phyloP scores from a whole-genome alignment of 1,140 invertebrate genomes.

The Conus ventricosus region DNA sequence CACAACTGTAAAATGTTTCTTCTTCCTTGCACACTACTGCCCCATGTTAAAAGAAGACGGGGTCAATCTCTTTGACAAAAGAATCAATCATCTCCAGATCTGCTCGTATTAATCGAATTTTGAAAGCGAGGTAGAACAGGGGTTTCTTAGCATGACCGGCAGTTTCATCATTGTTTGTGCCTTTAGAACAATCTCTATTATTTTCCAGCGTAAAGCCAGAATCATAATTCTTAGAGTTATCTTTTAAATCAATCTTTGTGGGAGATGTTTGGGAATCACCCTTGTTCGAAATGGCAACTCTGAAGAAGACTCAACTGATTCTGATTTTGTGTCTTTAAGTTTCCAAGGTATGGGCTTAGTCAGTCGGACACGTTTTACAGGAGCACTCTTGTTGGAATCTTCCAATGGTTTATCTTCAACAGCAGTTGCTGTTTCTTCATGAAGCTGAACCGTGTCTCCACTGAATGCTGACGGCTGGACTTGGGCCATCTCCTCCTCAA shows the following conservation, averaged over 20 bases:
- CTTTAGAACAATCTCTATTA: neutral
- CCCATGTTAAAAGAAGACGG: slow-evolving; percentile 6
- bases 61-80: neutral
- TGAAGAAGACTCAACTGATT: neutral
- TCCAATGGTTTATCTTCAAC: neutral
- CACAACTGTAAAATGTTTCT: no score
- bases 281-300: no score
- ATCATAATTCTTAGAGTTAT: neutral
- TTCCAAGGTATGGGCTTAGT: neutral
- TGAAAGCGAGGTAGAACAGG: neutral
- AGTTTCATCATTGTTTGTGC: neutral
- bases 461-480: neutral
- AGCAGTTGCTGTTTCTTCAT: neutral
- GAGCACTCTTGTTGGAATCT: neutral
- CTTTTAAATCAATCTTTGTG: neutral
- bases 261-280: neutral
- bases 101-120: neutral
- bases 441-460: neutral
- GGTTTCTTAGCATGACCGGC: neutral
- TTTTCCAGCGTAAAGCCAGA: neutral
- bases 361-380: neutral
- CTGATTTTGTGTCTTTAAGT: neutral
- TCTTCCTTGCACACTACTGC: no score
- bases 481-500: neutral
- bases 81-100: neutral